phyloP scores from a whole-genome alignment of 2,888 invertebrate species.

The Malthinus flaveolus region DNA sequence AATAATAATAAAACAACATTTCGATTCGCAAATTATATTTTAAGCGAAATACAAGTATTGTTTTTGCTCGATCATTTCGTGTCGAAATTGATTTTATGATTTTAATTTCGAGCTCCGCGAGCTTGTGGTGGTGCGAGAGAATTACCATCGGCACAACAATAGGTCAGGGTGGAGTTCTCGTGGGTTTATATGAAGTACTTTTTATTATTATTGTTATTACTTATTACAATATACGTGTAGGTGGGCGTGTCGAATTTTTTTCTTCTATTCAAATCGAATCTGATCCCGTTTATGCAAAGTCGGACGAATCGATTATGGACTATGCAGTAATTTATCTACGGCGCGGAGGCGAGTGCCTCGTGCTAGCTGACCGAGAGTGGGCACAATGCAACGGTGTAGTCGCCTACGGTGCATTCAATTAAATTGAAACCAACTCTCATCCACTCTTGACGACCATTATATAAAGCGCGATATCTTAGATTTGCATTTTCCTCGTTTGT shows the following conservation, averaged over 20 bases:
- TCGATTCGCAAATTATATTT: too few relatives aligned
- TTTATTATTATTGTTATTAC: slow-evolving; percentile 11
- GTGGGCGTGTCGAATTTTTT: slow-evolving; percentile 2
- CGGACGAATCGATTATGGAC: slow-evolving; percentile 22
- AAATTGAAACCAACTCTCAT: slow-evolving; percentile 10
- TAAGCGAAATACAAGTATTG: too few relatives aligned
- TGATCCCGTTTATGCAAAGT: slow-evolving; percentile 25
- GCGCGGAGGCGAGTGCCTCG: slow-evolving; percentile 25
- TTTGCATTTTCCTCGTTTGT: slow-evolving; percentile 22
- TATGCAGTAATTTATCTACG: slow-evolving; percentile 21
- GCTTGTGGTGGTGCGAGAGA: slow-evolving; percentile 35
- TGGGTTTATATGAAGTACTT: slow-evolving; percentile 20
- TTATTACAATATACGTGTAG: slow-evolving; percentile 21
- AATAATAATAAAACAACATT: too few relatives aligned
- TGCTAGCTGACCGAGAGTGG: slow-evolving; percentile 27
- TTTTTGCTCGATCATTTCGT: too few relatives aligned
- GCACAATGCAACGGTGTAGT: slow-evolving; percentile 17
- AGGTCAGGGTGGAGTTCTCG: slow-evolving; percentile 27
- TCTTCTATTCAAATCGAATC: background rate
- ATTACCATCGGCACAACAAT: slow-evolving; percentile 35
- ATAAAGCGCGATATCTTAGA: slow-evolving; percentile 19
- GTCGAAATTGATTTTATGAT: too few relatives aligned
- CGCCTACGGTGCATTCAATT: slow-evolving; percentile 32
- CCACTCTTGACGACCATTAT: slow-evolving; percentile 22
- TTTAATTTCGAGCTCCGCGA: slow-evolving; percentile 8